Base-by-base conservation (phyloP, 2,888 invertebrate genomes). In the Choristoneura rosaceana region DNA sequence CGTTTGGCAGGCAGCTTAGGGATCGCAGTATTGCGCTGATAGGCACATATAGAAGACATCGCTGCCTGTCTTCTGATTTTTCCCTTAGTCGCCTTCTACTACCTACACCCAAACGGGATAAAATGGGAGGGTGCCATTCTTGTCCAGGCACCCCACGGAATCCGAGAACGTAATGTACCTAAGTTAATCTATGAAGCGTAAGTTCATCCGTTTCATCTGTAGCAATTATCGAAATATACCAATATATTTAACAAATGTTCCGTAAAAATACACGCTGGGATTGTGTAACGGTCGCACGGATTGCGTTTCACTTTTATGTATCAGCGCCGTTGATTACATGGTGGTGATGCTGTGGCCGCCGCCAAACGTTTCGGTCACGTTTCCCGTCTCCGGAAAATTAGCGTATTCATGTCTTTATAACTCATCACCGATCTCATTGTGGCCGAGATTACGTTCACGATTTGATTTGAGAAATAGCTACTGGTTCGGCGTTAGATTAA, bases 361-460 rank as follows among this genome's bases (percentile, higher is more conserved):
- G 80, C 82, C 85, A 85, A 88, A 89, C 87, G 77, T 81, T 77
- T 75, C 70, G 76, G 86, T 90, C 91, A 90, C 88, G 90, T 83
- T 85, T 87, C 75, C 75, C 75, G 79, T 76, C 80, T 79, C 75
- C 80, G 80, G 78, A 86, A 87, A 87, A 87, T 88, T 82, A 80
- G 83, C 84, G 83, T 79, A 85, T 84, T 87, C 82, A 84, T 77
- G 77, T 78, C 80, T 84, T 82, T 81, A 87, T 83, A 83, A 81
- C 84, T 85, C 88, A 89, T 87, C 85, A 87, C 78, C 77, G 80
- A 77, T 76, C 76, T 85, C 86, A 87, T 90, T 90, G 89, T 89
- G 86, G 85, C 79, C 77, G 80, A 86, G 85, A 91, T 91, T 91
- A 84, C 84, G 74, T 85, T 82, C 77, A 79, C 78, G 80, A 79